Evolutionary conservation across 2,113 vertebrate species (phyloP).

Genomic region (Acanthisitta chloris): DNA sequence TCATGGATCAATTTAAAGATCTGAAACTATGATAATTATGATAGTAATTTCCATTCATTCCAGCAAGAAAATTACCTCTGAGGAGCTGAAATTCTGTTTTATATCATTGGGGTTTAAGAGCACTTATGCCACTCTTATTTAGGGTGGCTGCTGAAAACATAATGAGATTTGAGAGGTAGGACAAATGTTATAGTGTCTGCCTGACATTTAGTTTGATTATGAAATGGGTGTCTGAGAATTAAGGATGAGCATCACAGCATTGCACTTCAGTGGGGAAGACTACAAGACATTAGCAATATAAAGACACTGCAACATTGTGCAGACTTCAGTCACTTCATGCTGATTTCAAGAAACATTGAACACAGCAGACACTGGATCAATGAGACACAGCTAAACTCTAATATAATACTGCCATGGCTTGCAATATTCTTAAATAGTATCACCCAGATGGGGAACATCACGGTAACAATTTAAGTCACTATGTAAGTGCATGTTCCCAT

Average conservation of each 20-base stretch:
- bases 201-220: not conserved
- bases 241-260: not conserved
- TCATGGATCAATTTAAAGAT: not conserved
- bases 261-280: not conserved
- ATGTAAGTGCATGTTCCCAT: fast-evolving
- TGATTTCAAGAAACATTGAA: not conserved
- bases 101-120: not conserved
- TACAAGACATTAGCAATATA: not conserved
- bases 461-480: fast-evolving
- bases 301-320: not conserved
- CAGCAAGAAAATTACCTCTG: not conserved
- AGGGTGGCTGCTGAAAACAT: not conserved
- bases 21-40: not conserved
- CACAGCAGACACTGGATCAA: not conserved
- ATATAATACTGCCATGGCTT: fast-evolving
- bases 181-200: not conserved
- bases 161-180: not conserved
- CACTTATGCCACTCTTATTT: not conserved
- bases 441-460: not conserved
- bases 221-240: not conserved
- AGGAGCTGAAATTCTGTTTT: not conserved
- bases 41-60: not conserved
- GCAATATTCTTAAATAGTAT: not conserved
- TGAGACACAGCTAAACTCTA: not conserved
- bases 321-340: fast-evolving